Conservation (phyloP, 1,140 invertebrate species). For the Nephila pilipes region DNA sequence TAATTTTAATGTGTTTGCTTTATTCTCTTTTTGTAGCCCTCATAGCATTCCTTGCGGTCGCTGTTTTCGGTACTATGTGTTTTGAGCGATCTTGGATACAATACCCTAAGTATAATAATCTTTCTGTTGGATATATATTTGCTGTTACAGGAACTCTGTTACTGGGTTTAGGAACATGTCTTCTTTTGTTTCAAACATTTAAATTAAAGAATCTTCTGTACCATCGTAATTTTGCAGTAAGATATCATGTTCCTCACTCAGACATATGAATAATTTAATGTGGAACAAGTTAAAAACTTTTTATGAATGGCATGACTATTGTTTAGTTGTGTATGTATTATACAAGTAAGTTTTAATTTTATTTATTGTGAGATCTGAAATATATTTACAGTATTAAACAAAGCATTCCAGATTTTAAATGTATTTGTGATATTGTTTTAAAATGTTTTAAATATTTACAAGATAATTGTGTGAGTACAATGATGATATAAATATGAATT, state of each 20-base stretch:
- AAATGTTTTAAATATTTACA: too few relatives aligned
- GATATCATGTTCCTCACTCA: slow-evolving; percentile 53
- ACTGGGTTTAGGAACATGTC: slow-evolving; percentile 84
- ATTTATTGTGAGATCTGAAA: too few relatives aligned
- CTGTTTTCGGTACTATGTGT: slow-evolving; percentile 94
- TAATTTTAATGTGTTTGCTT: not conserved
- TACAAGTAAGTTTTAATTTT: too few relatives aligned
- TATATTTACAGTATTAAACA: too few relatives aligned
- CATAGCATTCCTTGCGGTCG: slow-evolving; percentile 87
- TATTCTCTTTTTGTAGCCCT: slow-evolving; percentile 74
- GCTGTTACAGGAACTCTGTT: slow-evolving; percentile 92
- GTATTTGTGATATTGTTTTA: too few relatives aligned
- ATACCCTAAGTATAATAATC: slow-evolving; percentile 96
- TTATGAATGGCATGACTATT: too few relatives aligned
- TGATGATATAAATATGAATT: too few relatives aligned
- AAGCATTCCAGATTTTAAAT: too few relatives aligned
- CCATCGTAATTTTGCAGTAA: slow-evolving; percentile 26
- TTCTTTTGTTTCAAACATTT: slow-evolving; percentile 45
- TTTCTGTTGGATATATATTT: slow-evolving; percentile 96
- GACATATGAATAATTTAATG: not conserved
- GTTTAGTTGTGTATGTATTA: too few relatives aligned
- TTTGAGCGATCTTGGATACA: slow-evolving; percentile 95
- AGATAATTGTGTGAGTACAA: too few relatives aligned
- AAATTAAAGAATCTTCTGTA: slow-evolving; percentile 41
- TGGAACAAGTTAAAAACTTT: too few relatives aligned